Evolutionary conservation across 64 coral and sea anemone genomes (phyloP).

Genomic region (Montipora efflorescens): DNA sequence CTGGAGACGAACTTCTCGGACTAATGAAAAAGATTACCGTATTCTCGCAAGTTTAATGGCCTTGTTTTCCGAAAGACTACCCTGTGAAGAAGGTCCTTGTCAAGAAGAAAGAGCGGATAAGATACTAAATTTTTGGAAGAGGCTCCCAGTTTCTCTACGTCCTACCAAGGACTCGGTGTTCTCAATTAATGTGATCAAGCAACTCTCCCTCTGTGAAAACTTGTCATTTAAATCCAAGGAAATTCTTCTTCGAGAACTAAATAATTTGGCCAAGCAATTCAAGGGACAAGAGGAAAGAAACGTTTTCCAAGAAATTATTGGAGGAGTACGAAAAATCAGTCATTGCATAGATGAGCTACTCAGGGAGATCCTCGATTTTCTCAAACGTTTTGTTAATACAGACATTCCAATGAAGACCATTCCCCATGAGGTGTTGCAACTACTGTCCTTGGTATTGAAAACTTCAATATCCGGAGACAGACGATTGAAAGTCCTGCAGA

Average conservation of each 20-base stretch:
- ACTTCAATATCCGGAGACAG: not conserved
- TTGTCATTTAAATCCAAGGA: not conserved
- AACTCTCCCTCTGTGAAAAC: not conserved
- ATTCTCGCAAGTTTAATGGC: not conserved
- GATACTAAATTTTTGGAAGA: not conserved
- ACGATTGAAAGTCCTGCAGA: slow-evolving; percentile 8
- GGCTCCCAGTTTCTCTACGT: not conserved
- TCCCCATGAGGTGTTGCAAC: not conserved
- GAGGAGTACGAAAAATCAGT: not conserved
- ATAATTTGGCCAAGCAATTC: not conserved
- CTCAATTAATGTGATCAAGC: not conserved
- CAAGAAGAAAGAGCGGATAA: not conserved
- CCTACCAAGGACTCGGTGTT: not conserved
- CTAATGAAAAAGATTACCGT: not conserved
- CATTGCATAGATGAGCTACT: not conserved
- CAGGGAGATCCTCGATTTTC: not conserved
- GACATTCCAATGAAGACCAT: not conserved
- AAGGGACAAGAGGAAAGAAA: not conserved
- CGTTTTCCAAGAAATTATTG: not conserved
- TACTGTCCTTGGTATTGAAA: not conserved
- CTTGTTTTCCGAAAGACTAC: not conserved
- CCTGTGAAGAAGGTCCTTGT: not conserved
- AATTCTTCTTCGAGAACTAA: not conserved
- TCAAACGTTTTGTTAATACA: not conserved
- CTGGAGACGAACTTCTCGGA: not conserved